phyloP scores from a whole-genome alignment of 2,797 vertebrate genomes.

The Menidia menidia region DNA sequence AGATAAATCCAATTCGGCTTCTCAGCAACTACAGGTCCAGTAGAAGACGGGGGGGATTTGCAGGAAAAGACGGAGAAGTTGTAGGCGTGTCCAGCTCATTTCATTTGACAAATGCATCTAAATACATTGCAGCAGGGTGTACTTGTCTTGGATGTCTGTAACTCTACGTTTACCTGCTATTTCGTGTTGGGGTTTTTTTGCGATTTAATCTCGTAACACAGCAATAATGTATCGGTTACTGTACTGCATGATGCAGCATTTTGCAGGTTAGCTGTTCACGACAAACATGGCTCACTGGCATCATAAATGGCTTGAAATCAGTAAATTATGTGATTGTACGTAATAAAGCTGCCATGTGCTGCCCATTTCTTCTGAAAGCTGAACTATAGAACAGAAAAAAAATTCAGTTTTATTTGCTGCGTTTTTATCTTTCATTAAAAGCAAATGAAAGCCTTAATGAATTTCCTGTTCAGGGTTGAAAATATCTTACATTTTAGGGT shows the following conservation, averaged over 20 bases:
- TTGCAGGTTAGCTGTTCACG: not conserved
- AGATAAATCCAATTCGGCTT: slow-evolving; percentile 69
- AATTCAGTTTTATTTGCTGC: no score
- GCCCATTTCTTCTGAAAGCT: not conserved
- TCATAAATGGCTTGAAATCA: not conserved
- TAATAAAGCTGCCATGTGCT: not conserved
- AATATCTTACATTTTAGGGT: no score
- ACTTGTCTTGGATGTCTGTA: not conserved
- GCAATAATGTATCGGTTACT: not conserved
- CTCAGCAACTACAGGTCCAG: slow-evolving; percentile 31
- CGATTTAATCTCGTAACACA: not conserved
- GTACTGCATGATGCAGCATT: not conserved
- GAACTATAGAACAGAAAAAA: not conserved
- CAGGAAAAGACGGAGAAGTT: slow-evolving; percentile 43
- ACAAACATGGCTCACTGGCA: not conserved
- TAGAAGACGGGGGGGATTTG: slow-evolving; percentile 9
- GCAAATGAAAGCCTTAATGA: no score
- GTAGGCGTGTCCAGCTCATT: slow-evolving; percentile 12
- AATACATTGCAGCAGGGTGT: slow-evolving; percentile 12
- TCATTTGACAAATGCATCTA: slow-evolving; percentile 10
- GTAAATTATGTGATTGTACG: not conserved
- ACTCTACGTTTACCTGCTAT: not conserved
- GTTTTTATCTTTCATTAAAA: no score
- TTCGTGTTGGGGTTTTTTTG: not conserved
- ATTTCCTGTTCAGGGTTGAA: no score